Conservation (phyloP, 2,113 vertebrate species). For the Chamaetylas fuelleborni region DNA sequence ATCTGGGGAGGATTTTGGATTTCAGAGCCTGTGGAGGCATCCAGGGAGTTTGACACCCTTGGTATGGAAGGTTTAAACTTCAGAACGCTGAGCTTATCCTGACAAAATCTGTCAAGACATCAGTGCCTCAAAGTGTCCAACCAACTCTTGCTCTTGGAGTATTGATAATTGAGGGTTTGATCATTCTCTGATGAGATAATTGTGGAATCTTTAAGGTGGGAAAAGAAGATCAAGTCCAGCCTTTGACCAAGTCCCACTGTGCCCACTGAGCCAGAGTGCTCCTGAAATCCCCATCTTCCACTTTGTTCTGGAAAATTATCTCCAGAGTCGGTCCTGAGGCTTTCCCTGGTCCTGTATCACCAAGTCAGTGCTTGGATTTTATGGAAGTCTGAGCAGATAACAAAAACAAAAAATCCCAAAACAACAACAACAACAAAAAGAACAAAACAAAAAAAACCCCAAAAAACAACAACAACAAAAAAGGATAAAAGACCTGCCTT, state of each 20-base stretch:
- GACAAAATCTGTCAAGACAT: neutral
- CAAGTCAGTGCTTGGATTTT: neutral
- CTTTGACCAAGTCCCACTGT: neutral
- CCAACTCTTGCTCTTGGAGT: neutral
- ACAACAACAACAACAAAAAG: too few relatives aligned
- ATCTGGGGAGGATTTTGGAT: neutral
- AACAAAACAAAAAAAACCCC: too few relatives aligned
- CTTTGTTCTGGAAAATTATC: neutral
- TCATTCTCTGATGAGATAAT: neutral
- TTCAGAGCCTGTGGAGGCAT: neutral
- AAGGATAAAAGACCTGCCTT: accelerated
- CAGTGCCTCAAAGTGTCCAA: neutral
- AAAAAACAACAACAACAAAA: too few relatives aligned
- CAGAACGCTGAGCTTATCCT: neutral
- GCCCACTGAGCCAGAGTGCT: neutral
- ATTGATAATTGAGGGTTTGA: neutral
- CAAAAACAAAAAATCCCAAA: neutral
- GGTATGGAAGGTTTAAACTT: neutral
- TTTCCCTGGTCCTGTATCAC: neutral
- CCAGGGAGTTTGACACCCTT: neutral
- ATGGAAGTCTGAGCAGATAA: neutral
- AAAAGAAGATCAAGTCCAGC: neutral
- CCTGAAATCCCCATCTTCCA: neutral
- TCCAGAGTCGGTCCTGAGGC: neutral
- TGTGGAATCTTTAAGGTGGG: neutral